Evolutionary conservation across 2,113 vertebrate genomes (phyloP).

Genomic region (Gallinago media): DNA sequence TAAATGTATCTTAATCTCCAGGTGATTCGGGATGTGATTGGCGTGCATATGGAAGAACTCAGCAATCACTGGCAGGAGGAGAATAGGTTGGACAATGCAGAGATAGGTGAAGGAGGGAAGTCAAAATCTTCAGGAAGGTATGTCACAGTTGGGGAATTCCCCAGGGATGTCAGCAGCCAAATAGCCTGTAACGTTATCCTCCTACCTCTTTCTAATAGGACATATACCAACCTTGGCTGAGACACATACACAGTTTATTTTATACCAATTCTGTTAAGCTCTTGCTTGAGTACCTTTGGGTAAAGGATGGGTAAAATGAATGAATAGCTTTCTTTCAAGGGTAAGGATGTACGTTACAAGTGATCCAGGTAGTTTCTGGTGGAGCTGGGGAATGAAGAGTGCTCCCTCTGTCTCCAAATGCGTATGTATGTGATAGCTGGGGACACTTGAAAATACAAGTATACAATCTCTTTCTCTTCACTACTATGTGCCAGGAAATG

Average conservation of each 20-base stretch:
- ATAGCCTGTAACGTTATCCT: neutral
- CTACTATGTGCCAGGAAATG: neutral
- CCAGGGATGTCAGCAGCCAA: neutral
- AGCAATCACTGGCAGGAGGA: constrained; percentile 88
- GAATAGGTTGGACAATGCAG: constrained; percentile 51
- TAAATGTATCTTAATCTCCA: constrained; percentile 15
- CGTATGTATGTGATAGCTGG: neutral
- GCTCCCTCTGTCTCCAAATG: neutral
- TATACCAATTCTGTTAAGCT: neutral
- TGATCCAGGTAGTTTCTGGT: neutral
- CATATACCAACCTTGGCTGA: neutral
- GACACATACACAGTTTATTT: neutral
- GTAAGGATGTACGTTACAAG: neutral
- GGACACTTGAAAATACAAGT: neutral
- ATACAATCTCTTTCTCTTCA: neutral
- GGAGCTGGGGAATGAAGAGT: neutral
- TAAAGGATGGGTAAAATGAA: neutral
- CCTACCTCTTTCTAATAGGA: neutral
- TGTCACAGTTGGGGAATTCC: neutral
- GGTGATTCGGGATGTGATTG: constrained; percentile 96
- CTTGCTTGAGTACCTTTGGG: neutral
- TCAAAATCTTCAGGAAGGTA: constrained; percentile 79
- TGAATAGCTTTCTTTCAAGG: neutral
- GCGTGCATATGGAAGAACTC: constrained; percentile 93
- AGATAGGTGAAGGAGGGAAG: constrained; percentile 57